Evolutionary conservation across 2,888 invertebrate genomes (phyloP), one percentile per base, ranked within the genome.

Genomic region (Meiosimyza platycephala): DNA sequence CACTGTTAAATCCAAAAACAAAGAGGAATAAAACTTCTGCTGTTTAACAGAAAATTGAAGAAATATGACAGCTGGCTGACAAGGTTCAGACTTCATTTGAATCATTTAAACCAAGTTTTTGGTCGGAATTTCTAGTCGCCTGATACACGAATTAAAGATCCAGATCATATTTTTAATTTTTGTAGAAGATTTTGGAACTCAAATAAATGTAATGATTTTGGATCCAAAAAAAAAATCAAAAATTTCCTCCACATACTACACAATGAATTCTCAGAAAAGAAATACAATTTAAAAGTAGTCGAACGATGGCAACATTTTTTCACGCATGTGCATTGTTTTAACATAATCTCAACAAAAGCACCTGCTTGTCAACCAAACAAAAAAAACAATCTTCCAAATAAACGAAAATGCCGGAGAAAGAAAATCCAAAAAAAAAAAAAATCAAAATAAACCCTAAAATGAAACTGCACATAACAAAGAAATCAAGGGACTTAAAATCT

Each of bases 371-470:
- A 11, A 28, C 4, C 6, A 6, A n/a, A 62, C 13, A 51, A 64
- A 11, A 48, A 64, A 15, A 64, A 22, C 51, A 64, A 64, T 22
- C 6, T 64, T 64, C 51, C 48, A 47, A 64, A 40, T 51, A 18
- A 22, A 50, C 48, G n/a, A 16, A 28, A 33, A 52, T 7, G 9
- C 3, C 3, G 4, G 3, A 4, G 28, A 28, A 28, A 52, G 33
- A 52, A 9, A 54, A 66, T 28, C 51, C 51, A 5, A 33, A 18
- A 52, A 28, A 65, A 28, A 65, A n/a, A 33, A 65, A 66, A 66
- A 66, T 22, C 50, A 66, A 51, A 54, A 33, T 33, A 66, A 33
- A n/a, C 18, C 12, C 52, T 15, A 66, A 51, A 66, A 66, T 28
- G 40, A 40, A 40, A 40, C 40, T 40, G 40, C 40, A 66, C 13